Percentiles rank a stretch among this genome's conserved stretches.
Evolutionary conservation across 2,797 vertebrate genomes (phyloP).

Genomic region (Naso thynnoides): DNA sequence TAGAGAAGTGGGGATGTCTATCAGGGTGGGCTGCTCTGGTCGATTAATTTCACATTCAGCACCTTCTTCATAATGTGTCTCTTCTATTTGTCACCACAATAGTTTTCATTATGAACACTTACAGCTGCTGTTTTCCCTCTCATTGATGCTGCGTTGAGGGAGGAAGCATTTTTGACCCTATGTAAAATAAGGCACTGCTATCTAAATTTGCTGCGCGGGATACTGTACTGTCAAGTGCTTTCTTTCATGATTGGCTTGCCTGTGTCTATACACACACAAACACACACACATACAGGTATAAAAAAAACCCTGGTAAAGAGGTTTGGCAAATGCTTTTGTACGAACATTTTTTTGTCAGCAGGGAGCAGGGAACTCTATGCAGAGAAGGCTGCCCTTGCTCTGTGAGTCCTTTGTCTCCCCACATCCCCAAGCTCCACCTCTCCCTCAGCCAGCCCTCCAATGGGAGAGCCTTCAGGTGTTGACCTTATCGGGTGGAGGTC

Average conservation of each 20-base stretch:
- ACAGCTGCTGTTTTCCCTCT: slow-evolving; percentile 57
- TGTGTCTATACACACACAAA: slow-evolving; percentile 12
- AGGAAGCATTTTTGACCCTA: slow-evolving; percentile 55
- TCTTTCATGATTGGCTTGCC: slow-evolving; percentile 40
- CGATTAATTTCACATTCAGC: slow-evolving; percentile 74
- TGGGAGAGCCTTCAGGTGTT: slow-evolving; percentile 89
- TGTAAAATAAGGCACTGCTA: slow-evolving; percentile 53
- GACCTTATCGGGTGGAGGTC: slow-evolving; percentile 90
- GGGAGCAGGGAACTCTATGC: slow-evolving; percentile 75
- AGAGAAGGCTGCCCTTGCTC: slow-evolving; percentile 79
- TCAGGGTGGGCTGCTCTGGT: slow-evolving; percentile 66
- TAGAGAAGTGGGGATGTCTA: slow-evolving; percentile 49
- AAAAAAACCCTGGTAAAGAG: slow-evolving; percentile 51
- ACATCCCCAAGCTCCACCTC: slow-evolving; percentile 81
- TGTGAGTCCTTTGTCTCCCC: slow-evolving; percentile 81
- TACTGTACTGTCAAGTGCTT: slow-evolving; percentile 39
- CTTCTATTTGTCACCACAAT: slow-evolving; percentile 70
- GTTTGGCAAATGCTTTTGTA: slow-evolving; percentile 68
- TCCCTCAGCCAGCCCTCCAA: slow-evolving; percentile 81
- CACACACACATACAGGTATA: slow-evolving; percentile 47
- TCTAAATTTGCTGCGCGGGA: slow-evolving; percentile 46
- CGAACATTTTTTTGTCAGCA: slow-evolving; percentile 68
- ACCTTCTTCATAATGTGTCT: slow-evolving; percentile 63
- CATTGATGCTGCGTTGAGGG: slow-evolving; percentile 51
- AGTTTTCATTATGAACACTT: slow-evolving; percentile 68